Percentiles rank a stretch among this genome's conserved stretches.
These are phyloP conservation scores for Lagopus muta DNA, from an alignment of 2,113 vertebrate species.

Conservation along the genomic window DNA sequence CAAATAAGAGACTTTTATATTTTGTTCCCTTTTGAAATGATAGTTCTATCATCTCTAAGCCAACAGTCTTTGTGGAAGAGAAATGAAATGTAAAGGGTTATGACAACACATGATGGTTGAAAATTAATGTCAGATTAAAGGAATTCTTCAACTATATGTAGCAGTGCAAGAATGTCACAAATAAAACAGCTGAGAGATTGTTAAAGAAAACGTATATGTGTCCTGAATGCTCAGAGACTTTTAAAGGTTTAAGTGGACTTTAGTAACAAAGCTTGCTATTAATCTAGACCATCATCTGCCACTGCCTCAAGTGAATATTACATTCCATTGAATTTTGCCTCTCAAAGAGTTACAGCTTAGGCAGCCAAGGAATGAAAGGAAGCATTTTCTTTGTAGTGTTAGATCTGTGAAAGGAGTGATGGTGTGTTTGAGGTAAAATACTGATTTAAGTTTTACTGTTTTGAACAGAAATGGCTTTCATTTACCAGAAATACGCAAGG, in stretches of 20 bases:
- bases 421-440: constrained; percentile 25
- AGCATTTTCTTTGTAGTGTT: neutral
- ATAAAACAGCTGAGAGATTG: neutral
- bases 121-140: constrained; percentile 45
- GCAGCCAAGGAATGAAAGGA: neutral
- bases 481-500: constrained; percentile 56
- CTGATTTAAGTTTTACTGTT: constrained; percentile 33
- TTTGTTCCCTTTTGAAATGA: neutral
- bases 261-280: neutral
- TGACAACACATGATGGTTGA: neutral
- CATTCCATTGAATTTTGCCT: constrained; percentile 28
- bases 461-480: constrained; percentile 39
- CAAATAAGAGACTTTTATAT: neutral
- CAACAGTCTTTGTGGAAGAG: neutral
- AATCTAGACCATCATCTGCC: neutral
- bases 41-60: neutral
- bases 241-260: neutral
- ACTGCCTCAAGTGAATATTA: constrained; percentile 16
- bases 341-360: constrained; percentile 11
- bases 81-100: neutral
- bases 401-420: neutral
- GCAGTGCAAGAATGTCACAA: neutral
- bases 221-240: neutral
- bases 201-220: neutral
- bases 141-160: neutral